phyloP scores from a whole-genome alignment of 2,888 invertebrate genomes.

The Drosophila longiperda region DNA sequence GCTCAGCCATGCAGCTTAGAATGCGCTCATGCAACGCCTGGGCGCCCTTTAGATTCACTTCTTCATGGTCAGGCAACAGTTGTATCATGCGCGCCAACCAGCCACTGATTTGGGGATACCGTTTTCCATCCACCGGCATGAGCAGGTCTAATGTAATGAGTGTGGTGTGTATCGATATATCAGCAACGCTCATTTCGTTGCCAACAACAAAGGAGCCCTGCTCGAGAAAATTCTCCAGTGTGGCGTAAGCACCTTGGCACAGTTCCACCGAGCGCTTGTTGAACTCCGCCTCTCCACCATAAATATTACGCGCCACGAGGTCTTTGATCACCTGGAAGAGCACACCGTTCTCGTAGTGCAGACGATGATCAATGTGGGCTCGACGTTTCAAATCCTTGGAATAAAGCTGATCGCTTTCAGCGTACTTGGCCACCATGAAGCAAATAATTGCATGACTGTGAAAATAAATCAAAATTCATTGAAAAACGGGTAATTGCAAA shows the following conservation, averaged over 20 bases:
- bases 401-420: constrained; percentile 86
- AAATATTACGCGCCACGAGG: constrained; percentile 83
- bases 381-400: constrained; percentile 86
- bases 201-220: constrained; percentile 76
- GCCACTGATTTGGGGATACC: constrained; percentile 67
- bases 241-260: constrained; percentile 78
- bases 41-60: constrained; percentile 81
- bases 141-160: constrained; percentile 83
- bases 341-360: constrained; percentile 86
- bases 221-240: constrained; percentile 83
- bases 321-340: constrained; percentile 85
- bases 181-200: constrained; percentile 84
- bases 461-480: neutral
- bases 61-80: constrained; percentile 79
- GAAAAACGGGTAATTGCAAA: neutral
- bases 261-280: constrained; percentile 74
- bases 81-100: constrained; percentile 82
- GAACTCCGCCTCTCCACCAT: constrained; percentile 73
- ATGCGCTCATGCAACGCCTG: constrained; percentile 74
- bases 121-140: constrained; percentile 77
- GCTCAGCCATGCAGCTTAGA: constrained; percentile 68
- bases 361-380: constrained; percentile 86
- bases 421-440: constrained; percentile 86
- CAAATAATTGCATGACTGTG: constrained; percentile 86
- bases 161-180: constrained; percentile 85